These are phyloP conservation scores for Lates japonicus DNA, from an alignment of 2,797 vertebrate genomes.

Conservation along the genomic window DNA sequence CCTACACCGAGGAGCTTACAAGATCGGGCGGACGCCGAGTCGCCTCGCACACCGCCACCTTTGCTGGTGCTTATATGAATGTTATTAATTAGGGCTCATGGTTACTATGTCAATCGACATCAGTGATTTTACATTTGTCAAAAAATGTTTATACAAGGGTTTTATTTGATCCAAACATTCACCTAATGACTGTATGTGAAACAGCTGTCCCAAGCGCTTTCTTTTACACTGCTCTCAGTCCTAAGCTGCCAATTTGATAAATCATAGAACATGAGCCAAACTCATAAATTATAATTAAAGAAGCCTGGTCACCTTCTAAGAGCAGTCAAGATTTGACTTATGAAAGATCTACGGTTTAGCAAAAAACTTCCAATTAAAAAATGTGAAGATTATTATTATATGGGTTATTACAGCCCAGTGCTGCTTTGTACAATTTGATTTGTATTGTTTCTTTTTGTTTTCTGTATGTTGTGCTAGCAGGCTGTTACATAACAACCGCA, in stretches of 20 bases:
- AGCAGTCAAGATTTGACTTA: constrained; percentile 69
- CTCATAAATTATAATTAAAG: constrained; percentile 30
- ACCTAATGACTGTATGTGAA: constrained; percentile 63
- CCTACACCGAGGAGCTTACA: not conserved
- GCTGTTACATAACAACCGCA: constrained; percentile 89
- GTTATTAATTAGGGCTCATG: constrained; percentile 66
- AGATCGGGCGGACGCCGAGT: constrained; percentile 25
- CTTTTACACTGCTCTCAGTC: constrained; percentile 28
- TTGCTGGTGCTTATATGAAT: constrained; percentile 80
- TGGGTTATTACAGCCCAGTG: constrained; percentile 81
- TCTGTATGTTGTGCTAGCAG: constrained; percentile 86
- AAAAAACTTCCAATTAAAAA: constrained; percentile 80
- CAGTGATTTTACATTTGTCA: constrained; percentile 54
- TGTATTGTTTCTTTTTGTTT: constrained; percentile 71
- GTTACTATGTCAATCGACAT: constrained; percentile 25
- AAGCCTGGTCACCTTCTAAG: constrained; percentile 60
- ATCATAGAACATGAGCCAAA: constrained; percentile 51
- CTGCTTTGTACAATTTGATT: constrained; percentile 86
- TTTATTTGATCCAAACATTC: constrained; percentile 52
- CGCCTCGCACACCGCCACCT: constrained; percentile 25
- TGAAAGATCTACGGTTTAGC: constrained; percentile 45
- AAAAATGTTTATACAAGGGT: constrained; percentile 52
- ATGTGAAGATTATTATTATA: constrained; percentile 84
- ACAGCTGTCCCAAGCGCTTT: constrained; percentile 60
- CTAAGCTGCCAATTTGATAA: constrained; percentile 76